These are phyloP conservation scores for Amblyopsis rosae DNA, from an alignment of 2,113 vertebrate genomes.

Conservation along the genomic window DNA sequence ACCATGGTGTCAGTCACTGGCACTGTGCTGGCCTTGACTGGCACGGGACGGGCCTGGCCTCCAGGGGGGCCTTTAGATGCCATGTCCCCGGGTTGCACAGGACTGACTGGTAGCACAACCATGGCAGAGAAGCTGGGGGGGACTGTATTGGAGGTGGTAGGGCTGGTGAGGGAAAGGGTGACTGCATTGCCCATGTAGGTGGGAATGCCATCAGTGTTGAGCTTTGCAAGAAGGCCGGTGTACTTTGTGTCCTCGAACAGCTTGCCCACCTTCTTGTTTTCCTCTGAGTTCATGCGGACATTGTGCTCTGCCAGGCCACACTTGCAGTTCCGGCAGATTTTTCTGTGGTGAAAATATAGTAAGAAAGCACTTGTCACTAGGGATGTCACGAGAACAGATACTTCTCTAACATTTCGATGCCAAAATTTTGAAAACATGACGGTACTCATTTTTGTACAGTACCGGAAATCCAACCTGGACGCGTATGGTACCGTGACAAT, in stretches of 20 bases:
- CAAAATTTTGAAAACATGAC: no score
- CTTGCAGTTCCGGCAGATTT: slow-evolving; percentile 97
- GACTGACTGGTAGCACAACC: slow-evolving; percentile 1
- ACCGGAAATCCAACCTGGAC: no score
- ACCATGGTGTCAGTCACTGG: slow-evolving; percentile 22
- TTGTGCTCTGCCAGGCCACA: slow-evolving; percentile 94
- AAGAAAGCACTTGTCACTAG: no score
- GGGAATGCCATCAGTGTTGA: slow-evolving; percentile 89
- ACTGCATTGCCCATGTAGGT: slow-evolving; percentile 86
- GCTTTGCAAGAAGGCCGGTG: slow-evolving; percentile 90
- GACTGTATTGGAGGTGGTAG: slow-evolving; percentile 49
- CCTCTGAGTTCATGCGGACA: slow-evolving; percentile 84
- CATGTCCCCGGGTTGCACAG: neutral
- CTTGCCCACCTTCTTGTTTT: slow-evolving; percentile 93
- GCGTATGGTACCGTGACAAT: no score
- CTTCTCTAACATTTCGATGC: no score
- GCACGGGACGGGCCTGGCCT: neutral
- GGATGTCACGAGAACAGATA: no score
- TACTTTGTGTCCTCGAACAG: slow-evolving; percentile 98
- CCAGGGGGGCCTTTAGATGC: neutral
- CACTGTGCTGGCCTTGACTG: slow-evolving; percentile 32
- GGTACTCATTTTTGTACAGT: no score
- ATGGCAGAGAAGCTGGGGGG: slow-evolving; percentile 20
- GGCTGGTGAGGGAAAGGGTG: slow-evolving; percentile 83
- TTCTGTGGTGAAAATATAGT: slow-evolving; percentile 72